Evolutionary conservation across 2,113 vertebrate species (phyloP).

Genomic region (Notothenia coriiceps): DNA sequence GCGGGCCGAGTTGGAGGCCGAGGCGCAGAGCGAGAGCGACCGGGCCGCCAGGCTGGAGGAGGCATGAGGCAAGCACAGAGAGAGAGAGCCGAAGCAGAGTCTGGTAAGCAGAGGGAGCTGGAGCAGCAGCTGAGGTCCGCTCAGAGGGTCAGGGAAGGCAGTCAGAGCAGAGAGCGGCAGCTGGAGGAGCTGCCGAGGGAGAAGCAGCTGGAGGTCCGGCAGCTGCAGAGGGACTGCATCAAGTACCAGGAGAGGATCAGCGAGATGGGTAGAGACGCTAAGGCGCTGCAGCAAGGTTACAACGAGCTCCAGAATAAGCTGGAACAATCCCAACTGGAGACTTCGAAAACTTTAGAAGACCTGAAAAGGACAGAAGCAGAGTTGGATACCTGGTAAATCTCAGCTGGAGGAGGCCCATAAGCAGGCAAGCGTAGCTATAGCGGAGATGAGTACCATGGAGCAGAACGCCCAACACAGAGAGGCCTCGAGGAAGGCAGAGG

Average conservation of each 20-base stretch:
- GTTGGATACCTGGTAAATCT: conserved; percentile 82
- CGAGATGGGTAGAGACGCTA: conserved; percentile 88
- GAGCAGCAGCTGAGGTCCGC: conserved; percentile 89
- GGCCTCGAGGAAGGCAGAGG: conserved; percentile 87
- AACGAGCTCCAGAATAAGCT: conserved; percentile 86
- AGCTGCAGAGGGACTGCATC: conserved; percentile 94
- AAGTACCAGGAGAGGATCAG: conserved; percentile 93
- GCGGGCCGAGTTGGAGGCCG: conserved; percentile 80
- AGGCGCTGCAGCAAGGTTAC: conserved; percentile 87
- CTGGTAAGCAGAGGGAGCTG: conserved; percentile 87
- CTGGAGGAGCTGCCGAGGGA: conserved; percentile 95
- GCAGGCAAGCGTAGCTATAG: conserved; percentile 83
- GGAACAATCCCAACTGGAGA: conserved; percentile 75
- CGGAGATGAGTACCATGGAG: conserved; percentile 82
- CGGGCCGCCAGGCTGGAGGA: conserved; percentile 87
- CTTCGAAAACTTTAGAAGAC: conserved; percentile 80
- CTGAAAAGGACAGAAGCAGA: conserved; percentile 83
- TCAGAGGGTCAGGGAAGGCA: conserved; percentile 85
- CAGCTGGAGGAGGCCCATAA: conserved; percentile 88
- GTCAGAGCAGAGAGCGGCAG: conserved; percentile 87
- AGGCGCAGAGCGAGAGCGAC: conserved; percentile 83
- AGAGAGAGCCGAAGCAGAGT: conserved; percentile 85
- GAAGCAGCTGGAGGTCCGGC: conserved; percentile 94
- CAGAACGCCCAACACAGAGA: conserved; percentile 81
- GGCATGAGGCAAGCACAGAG: conserved; percentile 88